Conservation (phyloP, 37 sponge, comb jelly and placozoan species). For the Crambe crambe region DNA sequence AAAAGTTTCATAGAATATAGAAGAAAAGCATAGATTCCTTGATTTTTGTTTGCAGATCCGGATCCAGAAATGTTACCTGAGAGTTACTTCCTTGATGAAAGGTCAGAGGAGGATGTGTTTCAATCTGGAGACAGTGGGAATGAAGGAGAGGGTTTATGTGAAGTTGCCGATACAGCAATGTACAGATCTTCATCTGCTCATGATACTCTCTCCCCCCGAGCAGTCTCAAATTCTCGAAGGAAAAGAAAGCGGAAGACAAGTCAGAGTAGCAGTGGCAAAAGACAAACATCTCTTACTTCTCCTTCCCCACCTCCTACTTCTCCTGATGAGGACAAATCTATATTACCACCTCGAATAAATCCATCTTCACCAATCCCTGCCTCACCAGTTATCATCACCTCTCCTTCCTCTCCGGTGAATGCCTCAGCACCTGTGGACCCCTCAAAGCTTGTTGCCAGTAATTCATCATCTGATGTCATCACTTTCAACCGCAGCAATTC, state of each 20-base stretch:
- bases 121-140: neutral
- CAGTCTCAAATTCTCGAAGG: neutral
- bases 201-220: constrained; percentile 6
- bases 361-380: constrained; percentile 9
- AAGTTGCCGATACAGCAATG: neutral
- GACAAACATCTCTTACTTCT: neutral
- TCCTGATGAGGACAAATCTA: neutral
- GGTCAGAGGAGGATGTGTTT: neutral
- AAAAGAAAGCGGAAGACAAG: constrained; percentile 20
- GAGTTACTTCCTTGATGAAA: constrained; percentile 49
- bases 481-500: neutral
- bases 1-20: neutral
- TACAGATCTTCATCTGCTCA: neutral
- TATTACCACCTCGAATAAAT: neutral
- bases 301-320: neutral
- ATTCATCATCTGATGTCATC: neutral
- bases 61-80: constrained; percentile 28
- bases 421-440: neutral
- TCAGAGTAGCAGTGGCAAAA: constrained; percentile 14
- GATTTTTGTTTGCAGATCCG: constrained; percentile 27
- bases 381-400: neutral
- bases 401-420: neutral
- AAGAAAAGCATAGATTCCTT: neutral
- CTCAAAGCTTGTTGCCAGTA: neutral
- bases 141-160: neutral